phyloP scores from a whole-genome alignment of 2,888 invertebrate species.

The Rotaria socialis region DNA sequence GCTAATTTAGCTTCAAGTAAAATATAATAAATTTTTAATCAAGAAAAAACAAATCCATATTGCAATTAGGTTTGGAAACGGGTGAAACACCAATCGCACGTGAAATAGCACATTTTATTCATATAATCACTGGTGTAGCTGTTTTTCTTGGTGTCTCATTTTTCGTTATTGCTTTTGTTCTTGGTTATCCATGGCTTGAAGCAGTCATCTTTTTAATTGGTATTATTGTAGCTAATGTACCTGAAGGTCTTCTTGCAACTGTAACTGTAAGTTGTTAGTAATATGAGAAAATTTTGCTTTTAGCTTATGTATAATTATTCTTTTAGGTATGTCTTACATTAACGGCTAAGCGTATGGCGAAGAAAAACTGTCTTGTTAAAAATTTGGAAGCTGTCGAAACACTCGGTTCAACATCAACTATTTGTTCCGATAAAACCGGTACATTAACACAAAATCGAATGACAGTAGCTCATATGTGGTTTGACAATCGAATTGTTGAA shows the following conservation, averaged over 20 bases:
- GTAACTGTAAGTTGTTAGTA: constrained; percentile 70
- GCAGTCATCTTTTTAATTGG: constrained; percentile 96
- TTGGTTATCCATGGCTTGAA: constrained; percentile 97
- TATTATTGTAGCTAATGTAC: constrained; percentile 98
- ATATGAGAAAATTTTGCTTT: no score
- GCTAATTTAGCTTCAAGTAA: constrained; percentile 58
- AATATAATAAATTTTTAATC: not conserved
- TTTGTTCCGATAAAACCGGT: constrained; percentile 99
- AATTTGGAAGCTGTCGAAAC: constrained; percentile 99
- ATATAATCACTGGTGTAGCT: constrained; percentile 86
- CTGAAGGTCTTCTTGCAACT: constrained; percentile 93
- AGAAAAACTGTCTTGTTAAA: constrained; percentile 96
- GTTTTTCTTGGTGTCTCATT: constrained; percentile 78
- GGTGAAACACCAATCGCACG: constrained; percentile 96
- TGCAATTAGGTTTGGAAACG: constrained; percentile 66
- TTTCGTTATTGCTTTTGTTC: constrained; percentile 90
- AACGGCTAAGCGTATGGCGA: constrained; percentile 98
- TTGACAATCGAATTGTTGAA: constrained; percentile 95
- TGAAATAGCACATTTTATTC: constrained; percentile 98
- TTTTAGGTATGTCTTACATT: constrained; percentile 68
- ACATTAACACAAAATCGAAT: constrained; percentile 96
- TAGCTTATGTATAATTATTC: no score
- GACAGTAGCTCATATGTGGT: constrained; percentile 99
- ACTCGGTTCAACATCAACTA: constrained; percentile 93
- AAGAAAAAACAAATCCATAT: not conserved